These are phyloP conservation scores for Delphinapterus leucas DNA, from an alignment of 2,113 vertebrate genomes.

Conservation along the genomic window DNA sequence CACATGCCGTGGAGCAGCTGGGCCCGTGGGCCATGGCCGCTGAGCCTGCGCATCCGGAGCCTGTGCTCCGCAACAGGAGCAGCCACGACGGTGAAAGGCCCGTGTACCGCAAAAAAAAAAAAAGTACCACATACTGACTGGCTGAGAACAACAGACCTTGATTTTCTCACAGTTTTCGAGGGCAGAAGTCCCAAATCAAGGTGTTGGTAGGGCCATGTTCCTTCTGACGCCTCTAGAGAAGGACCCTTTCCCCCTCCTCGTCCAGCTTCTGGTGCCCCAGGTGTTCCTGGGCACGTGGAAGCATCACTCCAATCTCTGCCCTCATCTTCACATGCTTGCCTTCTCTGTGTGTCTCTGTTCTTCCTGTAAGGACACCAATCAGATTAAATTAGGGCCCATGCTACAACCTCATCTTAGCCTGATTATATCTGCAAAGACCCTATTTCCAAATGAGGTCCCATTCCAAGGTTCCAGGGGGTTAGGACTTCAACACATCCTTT, in stretches of 20 bases:
- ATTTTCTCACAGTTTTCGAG: not conserved
- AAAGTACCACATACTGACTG: not conserved
- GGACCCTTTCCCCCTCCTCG: not conserved
- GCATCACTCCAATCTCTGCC: too few species aligned
- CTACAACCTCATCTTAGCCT: not conserved
- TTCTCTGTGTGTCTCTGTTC: not conserved
- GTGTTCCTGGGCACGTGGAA: not conserved
- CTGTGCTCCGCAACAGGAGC: too few species aligned
- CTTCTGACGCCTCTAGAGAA: not conserved
- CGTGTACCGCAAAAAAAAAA: not conserved
- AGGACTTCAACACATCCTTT: too few species aligned
- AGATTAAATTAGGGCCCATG: not conserved
- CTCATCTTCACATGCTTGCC: not conserved
- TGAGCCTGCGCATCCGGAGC: fast-evolving
- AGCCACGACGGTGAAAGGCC: fast-evolving
- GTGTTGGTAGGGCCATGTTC: fast-evolving
- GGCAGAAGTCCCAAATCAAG: not conserved
- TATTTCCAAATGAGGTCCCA: not conserved
- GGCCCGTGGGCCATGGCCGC: fast-evolving
- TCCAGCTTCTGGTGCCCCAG: not conserved
- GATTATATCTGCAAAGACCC: not conserved
- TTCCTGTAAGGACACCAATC: not conserved
- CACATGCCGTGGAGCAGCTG: fast-evolving
- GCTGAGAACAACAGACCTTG: not conserved
- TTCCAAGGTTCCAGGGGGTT: too few species aligned